Evolutionary conservation across 2,888 invertebrate species (phyloP).

Genomic region (Acleris sparsana): DNA sequence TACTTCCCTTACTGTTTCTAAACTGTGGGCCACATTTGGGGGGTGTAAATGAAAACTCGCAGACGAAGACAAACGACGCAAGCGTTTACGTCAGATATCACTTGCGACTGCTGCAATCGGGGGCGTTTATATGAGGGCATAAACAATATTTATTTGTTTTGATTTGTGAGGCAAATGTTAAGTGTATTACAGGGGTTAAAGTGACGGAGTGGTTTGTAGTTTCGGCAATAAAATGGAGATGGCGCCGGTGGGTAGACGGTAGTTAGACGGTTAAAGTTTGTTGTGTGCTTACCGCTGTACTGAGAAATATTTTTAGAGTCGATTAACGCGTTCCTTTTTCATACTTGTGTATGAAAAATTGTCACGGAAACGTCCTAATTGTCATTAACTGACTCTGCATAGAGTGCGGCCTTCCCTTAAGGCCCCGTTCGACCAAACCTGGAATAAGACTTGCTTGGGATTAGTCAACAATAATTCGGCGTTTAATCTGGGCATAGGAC

Average conservation of each 20-base stretch:
- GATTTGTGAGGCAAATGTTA: conserved; percentile 30
- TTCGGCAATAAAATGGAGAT: not conserved
- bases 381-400: too few relatives aligned
- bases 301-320: too few relatives aligned
- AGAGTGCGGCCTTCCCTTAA: too few relatives aligned
- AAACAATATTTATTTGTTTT: conserved; percentile 33
- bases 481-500: too few relatives aligned
- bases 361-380: too few relatives aligned
- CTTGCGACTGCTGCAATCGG: conserved; percentile 22
- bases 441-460: too few relatives aligned
- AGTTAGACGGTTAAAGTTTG: too few relatives aligned
- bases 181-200: conserved; percentile 10
- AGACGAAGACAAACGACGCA: conserved; percentile 53
- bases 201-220: not conserved
- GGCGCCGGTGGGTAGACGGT: not conserved
- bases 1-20: conserved; percentile 17
- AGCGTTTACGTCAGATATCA: conserved; percentile 36
- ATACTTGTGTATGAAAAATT: too few relatives aligned
- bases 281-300: too few relatives aligned
- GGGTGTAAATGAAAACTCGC: conserved; percentile 50
- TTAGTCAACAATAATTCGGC: too few relatives aligned
- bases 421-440: too few relatives aligned
- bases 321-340: too few relatives aligned
- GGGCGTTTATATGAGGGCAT: conserved; percentile 15
- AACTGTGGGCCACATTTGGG: conserved; percentile 31